Evolutionary conservation across 2,113 vertebrate genomes (phyloP).

Genomic region (Chionodraco myersi): DNA sequence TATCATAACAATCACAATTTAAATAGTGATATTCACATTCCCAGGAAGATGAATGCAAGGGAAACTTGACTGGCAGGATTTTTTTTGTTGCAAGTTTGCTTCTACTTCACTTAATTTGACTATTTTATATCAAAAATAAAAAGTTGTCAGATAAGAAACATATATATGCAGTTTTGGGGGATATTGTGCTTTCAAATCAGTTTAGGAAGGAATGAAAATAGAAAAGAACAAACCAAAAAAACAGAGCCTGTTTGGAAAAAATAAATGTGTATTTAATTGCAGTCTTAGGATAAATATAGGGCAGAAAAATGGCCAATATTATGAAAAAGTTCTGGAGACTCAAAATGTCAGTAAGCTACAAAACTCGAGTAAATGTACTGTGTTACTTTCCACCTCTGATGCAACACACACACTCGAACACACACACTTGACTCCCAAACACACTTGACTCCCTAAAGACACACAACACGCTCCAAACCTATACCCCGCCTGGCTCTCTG

Average conservation of each 20-base stretch:
- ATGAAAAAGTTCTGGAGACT: background rate
- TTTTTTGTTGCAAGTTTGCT: background rate
- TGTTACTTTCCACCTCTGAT: slow-evolving; percentile 16
- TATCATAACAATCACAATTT: background rate
- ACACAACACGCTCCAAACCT: slow-evolving; percentile 34
- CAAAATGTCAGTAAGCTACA: background rate
- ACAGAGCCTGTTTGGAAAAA: no score
- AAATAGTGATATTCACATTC: no score
- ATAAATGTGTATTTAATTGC: background rate
- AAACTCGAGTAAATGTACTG: background rate
- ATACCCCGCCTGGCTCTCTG: slow-evolving; percentile 32
- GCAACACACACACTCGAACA: slow-evolving; percentile 10
- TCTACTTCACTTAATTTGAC: background rate
- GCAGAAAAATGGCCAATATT: background rate
- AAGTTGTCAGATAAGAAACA: background rate
- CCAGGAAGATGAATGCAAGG: no score
- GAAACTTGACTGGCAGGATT: no score
- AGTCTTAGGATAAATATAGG: background rate
- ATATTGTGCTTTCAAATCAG: background rate
- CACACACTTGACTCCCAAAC: slow-evolving; percentile 28
- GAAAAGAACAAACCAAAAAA: no score
- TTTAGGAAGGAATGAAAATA: background rate
- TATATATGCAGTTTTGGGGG: no score
- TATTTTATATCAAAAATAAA: background rate
- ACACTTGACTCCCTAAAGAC: slow-evolving; percentile 52